Evolutionary conservation across 2,113 vertebrate species (phyloP).

Genomic region (Oceanites oceanicus): DNA sequence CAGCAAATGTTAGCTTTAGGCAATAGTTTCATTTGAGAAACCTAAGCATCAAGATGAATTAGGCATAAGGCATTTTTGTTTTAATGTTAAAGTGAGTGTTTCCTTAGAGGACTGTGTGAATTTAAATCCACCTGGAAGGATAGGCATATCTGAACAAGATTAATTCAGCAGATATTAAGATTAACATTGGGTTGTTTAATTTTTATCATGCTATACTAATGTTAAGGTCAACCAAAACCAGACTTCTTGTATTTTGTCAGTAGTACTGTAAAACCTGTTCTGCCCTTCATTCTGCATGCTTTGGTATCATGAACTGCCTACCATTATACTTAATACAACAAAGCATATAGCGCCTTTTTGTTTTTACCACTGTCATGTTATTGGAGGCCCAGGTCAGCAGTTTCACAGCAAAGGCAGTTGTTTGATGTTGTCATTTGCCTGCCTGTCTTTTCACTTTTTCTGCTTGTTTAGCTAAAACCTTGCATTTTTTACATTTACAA

Average conservation of each 20-base stretch:
- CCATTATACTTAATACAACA: neutral
- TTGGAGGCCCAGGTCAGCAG: neutral
- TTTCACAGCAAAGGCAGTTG: neutral
- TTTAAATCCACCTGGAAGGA: neutral
- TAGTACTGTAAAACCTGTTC: neutral
- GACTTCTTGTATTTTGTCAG: neutral
- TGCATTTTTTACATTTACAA: neutral
- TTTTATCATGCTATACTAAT: neutral
- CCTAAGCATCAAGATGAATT: neutral
- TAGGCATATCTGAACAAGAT: neutral
- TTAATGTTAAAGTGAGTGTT: neutral
- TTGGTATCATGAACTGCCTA: neutral
- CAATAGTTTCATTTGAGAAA: neutral
- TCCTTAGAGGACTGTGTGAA: neutral
- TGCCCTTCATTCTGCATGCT: neutral
- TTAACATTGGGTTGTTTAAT: neutral
- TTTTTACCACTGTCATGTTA: neutral
- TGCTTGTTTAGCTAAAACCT: neutral
- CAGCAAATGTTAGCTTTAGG: neutral
- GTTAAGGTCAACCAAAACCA: neutral
- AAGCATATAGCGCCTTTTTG: neutral
- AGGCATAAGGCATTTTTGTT: neutral
- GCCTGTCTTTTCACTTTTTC: neutral
- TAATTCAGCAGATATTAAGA: neutral
- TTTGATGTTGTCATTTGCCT: neutral